These are phyloP conservation scores for Typhlichthys subterraneus DNA, from an alignment of 2,797 vertebrate species.

Conservation along the genomic window DNA sequence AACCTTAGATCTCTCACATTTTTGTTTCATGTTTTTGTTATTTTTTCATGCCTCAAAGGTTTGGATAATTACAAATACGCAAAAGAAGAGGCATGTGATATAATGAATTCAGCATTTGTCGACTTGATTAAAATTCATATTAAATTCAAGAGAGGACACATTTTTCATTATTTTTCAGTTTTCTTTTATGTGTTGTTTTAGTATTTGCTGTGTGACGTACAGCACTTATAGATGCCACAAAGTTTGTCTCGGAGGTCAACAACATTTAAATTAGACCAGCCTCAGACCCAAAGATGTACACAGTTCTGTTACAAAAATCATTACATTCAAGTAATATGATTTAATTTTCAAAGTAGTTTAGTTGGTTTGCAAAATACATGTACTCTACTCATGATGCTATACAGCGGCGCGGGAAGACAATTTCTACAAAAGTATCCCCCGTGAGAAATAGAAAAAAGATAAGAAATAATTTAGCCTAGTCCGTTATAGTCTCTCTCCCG, in stretches of 20 bases:
- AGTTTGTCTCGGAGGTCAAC: too few species aligned
- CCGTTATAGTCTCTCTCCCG: too few species aligned
- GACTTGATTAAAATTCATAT: constrained; percentile 31
- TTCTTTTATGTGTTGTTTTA: too few species aligned
- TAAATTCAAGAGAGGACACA: constrained; percentile 2
- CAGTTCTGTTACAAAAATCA: constrained; percentile 7
- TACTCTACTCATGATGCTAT: too few species aligned
- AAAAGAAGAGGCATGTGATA: constrained; percentile 10
- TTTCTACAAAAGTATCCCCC: too few species aligned
- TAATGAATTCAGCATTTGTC: constrained; percentile 18
- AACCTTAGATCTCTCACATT: constrained; percentile 1
- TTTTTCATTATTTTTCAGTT: not conserved
- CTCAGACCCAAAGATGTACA: too few species aligned
- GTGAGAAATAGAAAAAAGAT: too few species aligned
- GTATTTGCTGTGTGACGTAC: not conserved
- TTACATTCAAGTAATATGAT: not conserved
- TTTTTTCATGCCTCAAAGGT: constrained; percentile 6
- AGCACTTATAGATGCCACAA: too few species aligned
- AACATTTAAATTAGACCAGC: too few species aligned
- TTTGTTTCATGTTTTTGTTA: not conserved
- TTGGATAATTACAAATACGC: constrained; percentile 6
- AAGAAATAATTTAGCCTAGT: too few species aligned
- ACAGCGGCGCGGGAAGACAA: too few species aligned
- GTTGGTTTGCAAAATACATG: not conserved
- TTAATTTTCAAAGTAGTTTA: not conserved